These are phyloP conservation scores for Nemopilema nomurai DNA, from an alignment of 30 jellyfish, hydroid and myxozoan genomes.

Conservation along the genomic window DNA sequence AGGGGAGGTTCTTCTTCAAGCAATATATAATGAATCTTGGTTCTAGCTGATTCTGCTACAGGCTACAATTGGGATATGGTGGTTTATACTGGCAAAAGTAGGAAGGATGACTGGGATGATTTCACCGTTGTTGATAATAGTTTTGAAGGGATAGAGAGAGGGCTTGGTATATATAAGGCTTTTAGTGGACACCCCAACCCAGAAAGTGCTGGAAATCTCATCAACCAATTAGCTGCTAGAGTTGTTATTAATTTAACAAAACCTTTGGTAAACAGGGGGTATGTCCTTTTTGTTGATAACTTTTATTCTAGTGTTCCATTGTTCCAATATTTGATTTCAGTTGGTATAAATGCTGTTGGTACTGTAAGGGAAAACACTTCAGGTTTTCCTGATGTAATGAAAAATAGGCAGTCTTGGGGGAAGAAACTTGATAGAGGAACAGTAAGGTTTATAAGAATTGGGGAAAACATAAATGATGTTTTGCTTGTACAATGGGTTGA, in stretches of 20 bases:
- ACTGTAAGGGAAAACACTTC: conserved; percentile 1
- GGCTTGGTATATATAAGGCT: background rate
- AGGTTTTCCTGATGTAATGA: background rate
- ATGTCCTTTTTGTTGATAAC: conserved; percentile 37
- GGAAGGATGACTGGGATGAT: conserved; percentile 16
- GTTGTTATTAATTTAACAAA: conserved; percentile 34
- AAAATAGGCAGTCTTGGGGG: conserved; percentile 20
- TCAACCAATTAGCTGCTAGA: conserved; percentile 12
- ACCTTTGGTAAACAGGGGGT: conserved; percentile 26
- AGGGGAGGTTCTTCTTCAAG: conserved; percentile 25
- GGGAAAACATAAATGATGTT: background rate
- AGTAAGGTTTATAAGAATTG: background rate
- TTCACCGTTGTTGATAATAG: conserved; percentile 1
- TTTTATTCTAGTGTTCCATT: conserved; percentile 32
- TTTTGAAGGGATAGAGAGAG: conserved; percentile 7
- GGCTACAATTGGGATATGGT: conserved; percentile 51
- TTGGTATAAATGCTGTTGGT: conserved; percentile 45
- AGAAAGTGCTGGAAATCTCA: conserved; percentile 7
- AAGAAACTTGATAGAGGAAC: background rate
- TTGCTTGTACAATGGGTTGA: conserved; percentile 12
- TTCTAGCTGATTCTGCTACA: conserved; percentile 41
- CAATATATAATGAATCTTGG: conserved; percentile 51
- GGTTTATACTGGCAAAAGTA: conserved; percentile 45
- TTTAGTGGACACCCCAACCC: background rate
- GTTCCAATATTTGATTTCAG: background rate